These are phyloP conservation scores for Wasmannia auropunctata DNA, from an alignment of 1,140 invertebrate genomes.

Conservation along the genomic window DNA sequence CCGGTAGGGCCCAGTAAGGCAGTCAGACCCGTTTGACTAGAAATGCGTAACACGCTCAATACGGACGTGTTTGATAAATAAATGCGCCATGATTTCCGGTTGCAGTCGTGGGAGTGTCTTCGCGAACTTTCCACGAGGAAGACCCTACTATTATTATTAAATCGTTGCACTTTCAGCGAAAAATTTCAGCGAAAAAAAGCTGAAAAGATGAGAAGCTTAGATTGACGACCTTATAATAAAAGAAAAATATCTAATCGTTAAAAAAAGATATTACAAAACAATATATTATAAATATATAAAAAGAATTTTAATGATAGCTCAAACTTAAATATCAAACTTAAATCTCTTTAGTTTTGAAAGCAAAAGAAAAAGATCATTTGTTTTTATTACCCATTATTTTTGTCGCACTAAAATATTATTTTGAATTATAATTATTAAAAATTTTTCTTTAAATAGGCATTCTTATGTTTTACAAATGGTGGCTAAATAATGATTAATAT, in stretches of 20 bases:
- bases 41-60: slow-evolving; percentile 36
- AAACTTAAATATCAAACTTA: background rate
- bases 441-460: background rate
- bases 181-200: background rate
- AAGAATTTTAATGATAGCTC: background rate
- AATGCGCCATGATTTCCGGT: slow-evolving; percentile 50
- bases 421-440: background rate
- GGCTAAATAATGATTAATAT: background rate
- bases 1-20: background rate
- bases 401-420: background rate
- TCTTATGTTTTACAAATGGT: background rate
- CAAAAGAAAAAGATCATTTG: too few species aligned
- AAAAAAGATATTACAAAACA: background rate
- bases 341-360: background rate
- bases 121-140: slow-evolving; percentile 36
- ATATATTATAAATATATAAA: background rate
- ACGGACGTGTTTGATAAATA: slow-evolving; percentile 50
- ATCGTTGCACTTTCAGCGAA: background rate
- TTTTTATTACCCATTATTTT: background rate
- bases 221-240: background rate
- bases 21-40: slow-evolving; percentile 65
- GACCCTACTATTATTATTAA: background rate
- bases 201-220: background rate
- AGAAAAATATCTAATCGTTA: background rate
- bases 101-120: slow-evolving; percentile 29